Base-by-base conservation (phyloP, 1,140 invertebrate species). In the Meloidogyne floridensis region DNA sequence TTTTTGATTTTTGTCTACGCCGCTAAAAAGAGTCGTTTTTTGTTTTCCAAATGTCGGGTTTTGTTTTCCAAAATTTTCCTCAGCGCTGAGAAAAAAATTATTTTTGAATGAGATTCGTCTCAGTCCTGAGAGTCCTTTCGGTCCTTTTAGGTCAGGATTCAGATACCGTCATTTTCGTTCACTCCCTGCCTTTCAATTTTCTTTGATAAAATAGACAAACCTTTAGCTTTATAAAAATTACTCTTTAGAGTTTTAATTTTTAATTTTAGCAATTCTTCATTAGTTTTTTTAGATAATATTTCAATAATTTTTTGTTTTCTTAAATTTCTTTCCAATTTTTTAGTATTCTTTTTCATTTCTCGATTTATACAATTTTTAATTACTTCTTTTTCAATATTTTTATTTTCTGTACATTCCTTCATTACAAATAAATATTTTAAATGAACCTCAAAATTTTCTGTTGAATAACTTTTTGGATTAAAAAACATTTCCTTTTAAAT, bases 341-440 rank as follows among this genome's bases (percentile, higher is more conserved):
- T 65, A 65, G n/a, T 18, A 65, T 65, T 65, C n/a, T 65, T 65
- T n/a, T n/a, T 8, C 15, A n/a, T 65, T 65, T 18, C 59, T 65
- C n/a, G n/a, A n/a, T 65, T n/a, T 65, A 65, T 65, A 65, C 59
- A 65, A n/a, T 65, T 15, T 65, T 65, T 65, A 65, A 65, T 7
- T n/a, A n/a, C 7, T 7, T n/a, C 7, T 65, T n/a, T 65, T 65
- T n/a, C 15, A 65, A n/a, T n/a, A n/a, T 7, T 65, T 59, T 59
- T 59, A 59, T 59, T 59, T 59, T 65, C n/a, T n/a, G 59, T 65
- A 65, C 59, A 65, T 65, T 65, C 59, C 2, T 11, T 65, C 59
- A 65, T 65, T 65, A 65, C 3, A 65, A 65, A 65, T 65, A 65
- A 65, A 65, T n/a, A 65, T n/a, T 65, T 65, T 65, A 65, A 65